Evolutionary conservation across 2,113 vertebrate species (phyloP).

Genomic region (Pedetes capensis): DNA sequence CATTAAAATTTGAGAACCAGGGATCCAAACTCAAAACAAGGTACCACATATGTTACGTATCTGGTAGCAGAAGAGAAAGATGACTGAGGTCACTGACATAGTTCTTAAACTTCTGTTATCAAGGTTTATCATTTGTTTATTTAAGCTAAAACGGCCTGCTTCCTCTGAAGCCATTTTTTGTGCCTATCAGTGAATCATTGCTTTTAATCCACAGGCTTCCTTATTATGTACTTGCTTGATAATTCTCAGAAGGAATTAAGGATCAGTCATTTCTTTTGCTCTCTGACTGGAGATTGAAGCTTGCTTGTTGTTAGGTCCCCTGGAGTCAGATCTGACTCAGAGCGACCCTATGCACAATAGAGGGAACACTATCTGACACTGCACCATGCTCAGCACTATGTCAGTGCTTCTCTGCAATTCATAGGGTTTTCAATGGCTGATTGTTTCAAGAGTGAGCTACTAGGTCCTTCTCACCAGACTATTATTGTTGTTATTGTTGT

Average conservation of each 20-base stretch:
- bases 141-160: constrained; percentile 41
- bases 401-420: too few relatives aligned
- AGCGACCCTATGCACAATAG: too few relatives aligned
- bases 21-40: not conserved
- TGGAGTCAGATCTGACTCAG: too few relatives aligned
- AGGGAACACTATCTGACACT: too few relatives aligned
- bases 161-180: constrained; percentile 7
- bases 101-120: constrained; percentile 53
- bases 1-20: not conserved
- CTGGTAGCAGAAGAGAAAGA: not conserved
- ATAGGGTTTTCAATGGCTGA: too few relatives aligned
- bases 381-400: too few relatives aligned
- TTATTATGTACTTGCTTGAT: not conserved
- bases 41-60: not conserved
- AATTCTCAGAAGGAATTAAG: constrained; percentile 7
- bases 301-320: too few relatives aligned
- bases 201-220: not conserved
- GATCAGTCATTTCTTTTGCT: not conserved
- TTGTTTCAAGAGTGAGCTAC: too few relatives aligned
- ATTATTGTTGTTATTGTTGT: too few relatives aligned
- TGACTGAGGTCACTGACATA: not conserved
- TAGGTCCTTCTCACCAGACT: too few relatives aligned
- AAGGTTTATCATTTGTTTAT: constrained; percentile 61
- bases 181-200: not conserved
- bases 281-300: not conserved